Base-by-base conservation (phyloP, 2,888 invertebrate species). In the Ichneumon xanthorius region DNA sequence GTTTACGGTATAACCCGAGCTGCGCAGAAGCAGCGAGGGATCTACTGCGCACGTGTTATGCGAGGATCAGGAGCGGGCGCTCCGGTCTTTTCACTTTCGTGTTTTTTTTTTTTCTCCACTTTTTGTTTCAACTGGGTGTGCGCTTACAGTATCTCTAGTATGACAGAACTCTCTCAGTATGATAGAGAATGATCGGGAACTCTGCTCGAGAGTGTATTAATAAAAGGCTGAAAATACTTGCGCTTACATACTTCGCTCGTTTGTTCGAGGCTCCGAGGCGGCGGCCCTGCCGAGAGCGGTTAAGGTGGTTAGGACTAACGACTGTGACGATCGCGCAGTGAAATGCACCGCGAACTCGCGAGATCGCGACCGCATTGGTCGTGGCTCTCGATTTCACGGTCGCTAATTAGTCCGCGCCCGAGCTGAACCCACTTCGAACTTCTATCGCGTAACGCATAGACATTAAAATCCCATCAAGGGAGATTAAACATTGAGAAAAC, bases 381-480 rank as follows among this genome's bases (percentile, higher is more conserved):
- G 85, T 86, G 80, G 65, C 76, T 85, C 87, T 65, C 65, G 77
- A 91, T 90, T 91, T 91, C 90, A 91, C 91, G 89, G 88, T 67
- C 86, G 87, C 89, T 91, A 90, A 91, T 91, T 91, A 90, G 89
- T 89, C 87, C 87, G 71, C 83, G 87, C 83, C 68, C 81, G 63
- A 26, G 22, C 61, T 50, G 26, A 37, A 45, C 68, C 63, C 30
- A 53, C 70, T 33, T 71, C n/a, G 33, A 76, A 71, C 53, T 48
- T 61, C 22, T 22, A 68, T 58, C 58, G 68, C 45, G 68, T 22
- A 68, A 50, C 19, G 30, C 55, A 55, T 58, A 58, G 50, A 75
- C 30, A 61, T 61, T 61, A 61, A 30, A 61, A 61, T 30, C 26
- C 61, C 61, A 61, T 61, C 30, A 61, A 61, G 61, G 6, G 16